Evolutionary conservation across 2,113 vertebrate species (phyloP).

Genomic region (Fulmarus glacialis): DNA sequence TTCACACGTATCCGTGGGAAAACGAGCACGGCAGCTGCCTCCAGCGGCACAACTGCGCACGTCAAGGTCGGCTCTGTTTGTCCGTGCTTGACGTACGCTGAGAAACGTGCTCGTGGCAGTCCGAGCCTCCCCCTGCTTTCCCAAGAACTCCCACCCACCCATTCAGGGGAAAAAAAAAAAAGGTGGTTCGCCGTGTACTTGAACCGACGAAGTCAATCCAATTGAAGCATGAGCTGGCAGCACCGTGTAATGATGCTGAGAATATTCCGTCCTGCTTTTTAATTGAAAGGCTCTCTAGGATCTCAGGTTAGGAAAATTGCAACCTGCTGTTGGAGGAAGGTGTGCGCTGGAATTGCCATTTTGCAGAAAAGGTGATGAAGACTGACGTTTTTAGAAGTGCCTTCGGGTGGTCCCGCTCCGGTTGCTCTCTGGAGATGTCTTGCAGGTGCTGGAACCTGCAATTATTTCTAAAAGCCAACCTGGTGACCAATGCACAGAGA

Average conservation of each 20-base stretch:
- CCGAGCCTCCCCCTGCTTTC: not conserved
- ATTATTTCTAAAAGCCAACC: not conserved
- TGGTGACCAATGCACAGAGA: no score
- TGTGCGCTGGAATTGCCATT: accelerated
- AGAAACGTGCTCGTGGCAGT: no score
- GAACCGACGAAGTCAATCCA: accelerated
- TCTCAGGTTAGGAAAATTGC: not conserved
- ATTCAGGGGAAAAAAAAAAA: accelerated
- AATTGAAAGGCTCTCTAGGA: not conserved
- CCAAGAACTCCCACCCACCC: not conserved
- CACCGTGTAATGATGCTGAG: not conserved
- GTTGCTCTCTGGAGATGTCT: no score
- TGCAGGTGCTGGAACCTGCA: not conserved
- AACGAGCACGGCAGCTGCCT: not conserved
- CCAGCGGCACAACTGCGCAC: not conserved
- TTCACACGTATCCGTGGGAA: not conserved
- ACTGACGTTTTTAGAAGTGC: not conserved
- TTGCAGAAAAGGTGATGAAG: no score
- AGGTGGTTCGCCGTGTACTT: not conserved
- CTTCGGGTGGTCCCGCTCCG: not conserved
- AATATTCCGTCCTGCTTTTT: not conserved
- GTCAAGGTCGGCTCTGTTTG: not conserved
- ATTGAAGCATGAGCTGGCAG: not conserved
- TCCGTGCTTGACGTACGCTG: not conserved
- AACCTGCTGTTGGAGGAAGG: not conserved